Conservation (phyloP, 1,140 invertebrate species). For the Lordiphosa mommai region DNA sequence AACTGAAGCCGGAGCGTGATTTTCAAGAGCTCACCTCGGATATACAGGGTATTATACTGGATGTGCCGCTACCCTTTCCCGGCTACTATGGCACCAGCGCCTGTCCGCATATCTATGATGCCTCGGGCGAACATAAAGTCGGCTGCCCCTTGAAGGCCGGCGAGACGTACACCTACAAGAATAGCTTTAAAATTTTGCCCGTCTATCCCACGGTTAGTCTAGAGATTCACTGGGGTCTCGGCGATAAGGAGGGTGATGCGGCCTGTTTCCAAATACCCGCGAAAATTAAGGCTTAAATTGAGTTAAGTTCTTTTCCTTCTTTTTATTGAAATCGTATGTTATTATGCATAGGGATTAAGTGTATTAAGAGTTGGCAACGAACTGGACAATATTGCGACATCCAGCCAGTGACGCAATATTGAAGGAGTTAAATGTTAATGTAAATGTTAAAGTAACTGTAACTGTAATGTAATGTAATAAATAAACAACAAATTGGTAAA, state of each 20-base stretch:
- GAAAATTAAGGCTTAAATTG: constrained; percentile 81
- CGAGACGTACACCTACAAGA: constrained; percentile 85
- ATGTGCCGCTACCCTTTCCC: constrained; percentile 85
- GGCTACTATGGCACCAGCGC: constrained; percentile 87
- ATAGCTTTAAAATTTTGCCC: constrained; percentile 83
- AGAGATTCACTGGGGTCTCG: constrained; percentile 84
- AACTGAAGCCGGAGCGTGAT: constrained; percentile 82
- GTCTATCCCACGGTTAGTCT: constrained; percentile 86
- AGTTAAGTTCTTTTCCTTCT: constrained; percentile 40
- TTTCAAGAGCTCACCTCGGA: constrained; percentile 80
- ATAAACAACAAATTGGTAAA: constrained; percentile 10
- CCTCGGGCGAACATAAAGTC: constrained; percentile 81
- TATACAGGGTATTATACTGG: constrained; percentile 83
- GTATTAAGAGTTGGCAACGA: constrained; percentile 10
- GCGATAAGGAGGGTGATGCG: constrained; percentile 80
- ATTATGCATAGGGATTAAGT: constrained; percentile 53
- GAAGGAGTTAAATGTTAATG: constrained; percentile 8
- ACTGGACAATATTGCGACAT: constrained; percentile 61
- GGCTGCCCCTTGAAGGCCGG: constrained; percentile 85
- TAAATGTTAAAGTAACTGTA: constrained; percentile 2
- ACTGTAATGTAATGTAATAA: constrained; percentile 13
- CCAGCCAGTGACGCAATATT: constrained; percentile 69
- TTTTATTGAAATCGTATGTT: constrained; percentile 37
- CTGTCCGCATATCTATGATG: constrained; percentile 83
- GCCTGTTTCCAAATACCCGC: constrained; percentile 86